Percentiles rank a stretch among this genome's conserved stretches.
phyloP scores from a whole-genome alignment of 2,113 vertebrate species.

The Cromileptes altivelis region DNA sequence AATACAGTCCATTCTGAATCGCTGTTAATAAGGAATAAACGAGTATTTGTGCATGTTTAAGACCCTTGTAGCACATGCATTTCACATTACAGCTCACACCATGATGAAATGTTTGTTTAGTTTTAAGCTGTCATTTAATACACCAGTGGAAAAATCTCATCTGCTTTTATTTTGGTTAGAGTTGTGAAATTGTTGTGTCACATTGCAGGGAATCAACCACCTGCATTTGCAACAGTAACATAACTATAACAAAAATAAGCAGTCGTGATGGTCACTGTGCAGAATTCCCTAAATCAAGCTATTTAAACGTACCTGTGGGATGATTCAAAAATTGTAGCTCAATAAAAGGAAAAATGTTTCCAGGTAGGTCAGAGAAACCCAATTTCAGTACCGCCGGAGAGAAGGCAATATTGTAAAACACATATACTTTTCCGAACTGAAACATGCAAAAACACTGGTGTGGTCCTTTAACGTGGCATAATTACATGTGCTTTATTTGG shows the following conservation, averaged over 20 bases:
- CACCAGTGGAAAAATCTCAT: not conserved
- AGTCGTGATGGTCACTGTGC: not conserved
- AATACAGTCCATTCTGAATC: not conserved
- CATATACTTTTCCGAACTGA: not conserved
- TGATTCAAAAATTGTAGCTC: not conserved
- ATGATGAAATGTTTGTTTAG: no score
- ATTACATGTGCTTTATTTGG: slow-evolving; percentile 49
- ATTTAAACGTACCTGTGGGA: not conserved
- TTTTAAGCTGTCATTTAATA: not conserved
- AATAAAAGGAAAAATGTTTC: not conserved
- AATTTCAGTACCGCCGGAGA: not conserved
- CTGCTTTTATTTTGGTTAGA: not conserved
- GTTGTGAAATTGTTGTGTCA: not conserved
- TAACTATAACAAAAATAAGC: not conserved
- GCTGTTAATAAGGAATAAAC: slow-evolving; percentile 2
- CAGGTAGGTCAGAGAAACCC: not conserved
- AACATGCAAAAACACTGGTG: slow-evolving; percentile 30
- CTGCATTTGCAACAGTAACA: not conserved
- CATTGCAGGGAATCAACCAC: not conserved
- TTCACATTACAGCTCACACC: not conserved
- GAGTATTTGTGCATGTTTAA: slow-evolving; percentile 16
- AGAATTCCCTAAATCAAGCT: not conserved
- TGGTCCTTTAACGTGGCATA: slow-evolving; percentile 38
- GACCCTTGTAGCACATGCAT: not conserved
- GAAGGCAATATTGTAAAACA: not conserved